Conservation (phyloP, 35 echinoderm and acorn worm genomes). For the Diadema setosum region DNA sequence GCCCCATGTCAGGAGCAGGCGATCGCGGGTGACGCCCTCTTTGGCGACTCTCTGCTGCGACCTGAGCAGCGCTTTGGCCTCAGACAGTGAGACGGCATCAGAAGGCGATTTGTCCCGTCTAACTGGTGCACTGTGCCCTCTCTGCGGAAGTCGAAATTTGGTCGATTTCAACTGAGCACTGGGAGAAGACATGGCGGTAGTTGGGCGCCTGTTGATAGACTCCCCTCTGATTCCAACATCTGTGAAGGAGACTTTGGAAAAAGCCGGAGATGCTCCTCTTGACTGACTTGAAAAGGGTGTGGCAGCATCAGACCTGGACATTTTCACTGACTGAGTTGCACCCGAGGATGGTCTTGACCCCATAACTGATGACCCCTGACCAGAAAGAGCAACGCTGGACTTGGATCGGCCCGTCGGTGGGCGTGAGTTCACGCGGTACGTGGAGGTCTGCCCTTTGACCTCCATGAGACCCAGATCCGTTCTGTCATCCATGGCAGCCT, state of each 20-base stretch:
- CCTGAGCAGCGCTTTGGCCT: conserved; percentile 65
- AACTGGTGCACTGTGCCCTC: conserved; percentile 81
- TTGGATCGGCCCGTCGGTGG: background rate
- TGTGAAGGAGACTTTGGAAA: background rate
- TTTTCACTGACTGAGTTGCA: background rate
- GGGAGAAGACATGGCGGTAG: conserved; percentile 57
- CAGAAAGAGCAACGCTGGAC: background rate
- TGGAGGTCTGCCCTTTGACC: background rate
- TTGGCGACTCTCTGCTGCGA: conserved; percentile 54
- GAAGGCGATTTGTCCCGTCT: conserved; percentile 3
- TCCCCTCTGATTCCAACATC: background rate
- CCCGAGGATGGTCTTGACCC: background rate
- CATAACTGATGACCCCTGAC: background rate
- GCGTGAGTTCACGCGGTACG: background rate
- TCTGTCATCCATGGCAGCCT: background rate
- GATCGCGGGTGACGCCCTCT: conserved; percentile 47
- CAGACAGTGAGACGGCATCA: conserved; percentile 54
- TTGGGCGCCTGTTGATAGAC: conserved; percentile 6
- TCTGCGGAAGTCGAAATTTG: conserved; percentile 44
- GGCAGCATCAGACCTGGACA: conserved; percentile 10
- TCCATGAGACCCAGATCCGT: background rate
- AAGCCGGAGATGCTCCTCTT: background rate
- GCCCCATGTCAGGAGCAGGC: conserved; percentile 63
- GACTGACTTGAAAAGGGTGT: background rate
- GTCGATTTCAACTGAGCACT: conserved; percentile 1